Evolutionary conservation across 64 coral and sea anemone species (phyloP), one percentile per base, ranked within the genome.

Genomic region (Exaiptasia diaphana): DNA sequence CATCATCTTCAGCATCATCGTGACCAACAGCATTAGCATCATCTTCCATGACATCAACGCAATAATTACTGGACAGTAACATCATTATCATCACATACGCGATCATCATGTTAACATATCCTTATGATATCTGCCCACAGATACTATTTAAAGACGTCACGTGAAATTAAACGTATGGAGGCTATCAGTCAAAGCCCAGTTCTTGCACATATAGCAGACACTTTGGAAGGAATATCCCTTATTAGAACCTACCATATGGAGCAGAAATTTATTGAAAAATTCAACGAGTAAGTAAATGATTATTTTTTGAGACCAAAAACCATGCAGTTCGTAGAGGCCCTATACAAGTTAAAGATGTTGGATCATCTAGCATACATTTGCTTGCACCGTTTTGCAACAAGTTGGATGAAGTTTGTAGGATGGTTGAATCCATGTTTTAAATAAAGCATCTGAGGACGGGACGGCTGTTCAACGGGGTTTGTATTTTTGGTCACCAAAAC

Each of bases 91-190:
- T 10, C 50, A 14, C 23, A 14, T 20, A 20, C 50, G 23, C 50
- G 15, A 53, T 53, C 50, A 2, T 53, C 50, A 53, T 53, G 9
- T 53, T 22, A 53, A 20, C 13, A 49, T 49, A 9, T 49, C 45
- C 45, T 7, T 49, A 7, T 9, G 2, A 22, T 14, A 2, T 4
- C 23, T 53, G 13, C 3, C 13, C 23, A 4, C 2, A 87, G 84
- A 24, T 95, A 85, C 29, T 95, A 95, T 20, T 75, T 95, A 21
- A 95, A 95, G 44, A 95, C 91, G 3, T 95, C 91, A 32, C 80
- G 91, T 35, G 91, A 95, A 54, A 95, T 95, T 73, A 95, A 95
- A 54, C 62, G 91, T 78, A 95, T 95, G 91, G 91, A 95, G 28
- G 91, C 91, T 1, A 95, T 95, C 3, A 95, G 91, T 55, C 91